Conservation (phyloP, 2,113 vertebrate genomes). For the Oreochromis tanganicae region DNA sequence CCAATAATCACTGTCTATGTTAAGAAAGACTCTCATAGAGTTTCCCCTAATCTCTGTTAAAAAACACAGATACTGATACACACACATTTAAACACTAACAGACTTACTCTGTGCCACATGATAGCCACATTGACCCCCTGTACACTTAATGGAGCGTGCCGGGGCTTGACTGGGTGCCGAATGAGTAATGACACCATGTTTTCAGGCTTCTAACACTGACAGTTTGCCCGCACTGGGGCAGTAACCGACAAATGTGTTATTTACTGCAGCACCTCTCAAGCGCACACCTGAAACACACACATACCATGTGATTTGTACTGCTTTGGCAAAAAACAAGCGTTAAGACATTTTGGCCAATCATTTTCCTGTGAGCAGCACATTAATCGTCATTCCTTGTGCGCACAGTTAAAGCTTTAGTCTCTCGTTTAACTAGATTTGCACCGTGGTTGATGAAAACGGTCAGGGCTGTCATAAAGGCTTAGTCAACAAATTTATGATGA, state of each 20-base stretch:
- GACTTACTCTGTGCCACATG: neutral
- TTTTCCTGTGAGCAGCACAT: neutral
- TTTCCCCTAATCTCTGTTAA: neutral
- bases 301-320: constrained; percentile 9
- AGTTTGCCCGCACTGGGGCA: neutral
- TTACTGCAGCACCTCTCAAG: constrained; percentile 12
- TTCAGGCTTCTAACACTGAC: constrained; percentile 21
- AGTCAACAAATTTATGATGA: constrained; percentile 38
- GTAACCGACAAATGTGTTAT: constrained; percentile 10
- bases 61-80: neutral
- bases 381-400: neutral
- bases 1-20: constrained; percentile 23
- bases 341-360: neutral
- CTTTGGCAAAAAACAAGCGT: constrained; percentile 11
- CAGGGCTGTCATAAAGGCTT: constrained; percentile 28
- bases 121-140: constrained; percentile 20
- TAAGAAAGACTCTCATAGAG: neutral
- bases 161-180: constrained; percentile 12
- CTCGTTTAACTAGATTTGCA: constrained; percentile 24
- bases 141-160: constrained; percentile 18
- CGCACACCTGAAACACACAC: constrained; percentile 23
- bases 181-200: constrained; percentile 42
- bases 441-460: constrained; percentile 20
- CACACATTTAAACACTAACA: neutral
- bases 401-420: constrained; percentile 9